Conservation (phyloP, 1,140 invertebrate genomes). For the Brachystomella parvula region DNA sequence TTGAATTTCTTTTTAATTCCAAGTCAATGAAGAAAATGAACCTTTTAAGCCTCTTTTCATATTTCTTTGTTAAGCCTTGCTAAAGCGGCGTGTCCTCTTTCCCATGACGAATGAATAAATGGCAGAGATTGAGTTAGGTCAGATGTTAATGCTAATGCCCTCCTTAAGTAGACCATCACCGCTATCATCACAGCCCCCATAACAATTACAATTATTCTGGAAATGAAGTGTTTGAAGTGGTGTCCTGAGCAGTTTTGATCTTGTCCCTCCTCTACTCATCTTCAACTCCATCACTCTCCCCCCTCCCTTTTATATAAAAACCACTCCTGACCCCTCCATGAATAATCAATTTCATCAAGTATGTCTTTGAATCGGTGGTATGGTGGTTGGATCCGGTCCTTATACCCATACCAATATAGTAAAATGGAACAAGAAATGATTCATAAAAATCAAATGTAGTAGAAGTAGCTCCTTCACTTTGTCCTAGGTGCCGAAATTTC, state of each 20-base stretch:
- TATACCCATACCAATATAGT: too few species aligned
- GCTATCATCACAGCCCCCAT: neutral
- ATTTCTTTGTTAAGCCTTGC: too few species aligned
- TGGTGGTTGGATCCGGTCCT: neutral
- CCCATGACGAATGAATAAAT: neutral
- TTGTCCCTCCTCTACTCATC: neutral
- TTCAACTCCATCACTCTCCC: too few species aligned
- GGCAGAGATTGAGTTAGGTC: neutral
- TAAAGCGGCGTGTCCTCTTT: too few species aligned
- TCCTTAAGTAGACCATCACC: conserved; percentile 2
- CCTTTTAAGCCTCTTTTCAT: too few species aligned
- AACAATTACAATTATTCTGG: conserved; percentile 6
- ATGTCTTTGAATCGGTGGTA: too few species aligned
- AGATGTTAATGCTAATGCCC: conserved; percentile 1
- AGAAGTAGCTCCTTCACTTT: too few species aligned
- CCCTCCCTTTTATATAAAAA: too few species aligned
- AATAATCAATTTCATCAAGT: neutral
- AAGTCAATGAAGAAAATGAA: too few species aligned
- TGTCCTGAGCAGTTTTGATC: neutral
- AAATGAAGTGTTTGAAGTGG: conserved; percentile 6
- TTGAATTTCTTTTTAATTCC: too few species aligned
- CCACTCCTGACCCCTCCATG: neutral
- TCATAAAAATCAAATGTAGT: conserved; percentile 5
- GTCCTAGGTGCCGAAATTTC: neutral
- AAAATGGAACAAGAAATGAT: too few species aligned